Percentiles rank a stretch among this genome's conserved stretches.
phyloP scores from a whole-genome alignment of 2,797 vertebrate genomes.

The Sebastes reedi region DNA sequence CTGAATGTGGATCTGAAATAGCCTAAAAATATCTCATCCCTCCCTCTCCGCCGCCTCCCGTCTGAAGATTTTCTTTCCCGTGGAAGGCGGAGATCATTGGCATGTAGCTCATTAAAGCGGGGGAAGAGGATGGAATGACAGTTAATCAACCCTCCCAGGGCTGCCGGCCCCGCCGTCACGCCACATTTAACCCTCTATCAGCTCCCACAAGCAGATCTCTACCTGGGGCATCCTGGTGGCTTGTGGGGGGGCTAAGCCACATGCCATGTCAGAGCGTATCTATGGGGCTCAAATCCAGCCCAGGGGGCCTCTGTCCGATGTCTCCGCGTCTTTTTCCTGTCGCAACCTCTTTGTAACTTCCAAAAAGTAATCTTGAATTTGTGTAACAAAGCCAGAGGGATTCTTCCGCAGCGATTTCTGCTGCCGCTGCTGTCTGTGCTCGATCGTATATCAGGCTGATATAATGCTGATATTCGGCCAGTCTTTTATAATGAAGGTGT shows the following conservation, averaged over 20 bases:
- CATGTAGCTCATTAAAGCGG: constrained; percentile 63
- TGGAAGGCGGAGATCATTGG: constrained; percentile 56
- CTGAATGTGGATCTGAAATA: constrained; percentile 27
- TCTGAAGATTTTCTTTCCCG: constrained; percentile 21
- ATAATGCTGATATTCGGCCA: background rate
- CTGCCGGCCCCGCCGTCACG: background rate
- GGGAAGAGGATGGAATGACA: constrained; percentile 51
- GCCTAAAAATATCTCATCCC: constrained; percentile 49
- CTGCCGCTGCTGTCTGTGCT: background rate
- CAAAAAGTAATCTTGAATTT: constrained; percentile 19
- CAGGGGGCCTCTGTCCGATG: constrained; percentile 16
- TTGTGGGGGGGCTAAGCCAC: background rate
- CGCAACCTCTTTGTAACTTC: constrained; percentile 2
- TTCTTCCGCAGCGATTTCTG: constrained; percentile 1
- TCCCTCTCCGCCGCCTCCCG: background rate
- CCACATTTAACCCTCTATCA: constrained; percentile 12
- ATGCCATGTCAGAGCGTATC: constrained; percentile 9
- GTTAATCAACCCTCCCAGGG: constrained; percentile 67
- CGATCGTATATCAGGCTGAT: constrained; percentile 3
- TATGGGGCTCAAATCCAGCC: constrained; percentile 7
- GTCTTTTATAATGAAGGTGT: constrained; percentile 17
- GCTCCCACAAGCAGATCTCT: constrained; percentile 3
- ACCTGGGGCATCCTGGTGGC: constrained; percentile 13
- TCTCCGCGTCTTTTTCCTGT: constrained; percentile 7
- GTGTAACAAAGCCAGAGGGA: constrained; percentile 33